Base-by-base conservation (phyloP, 1,140 invertebrate genomes). In the Conus ventricosus region DNA sequence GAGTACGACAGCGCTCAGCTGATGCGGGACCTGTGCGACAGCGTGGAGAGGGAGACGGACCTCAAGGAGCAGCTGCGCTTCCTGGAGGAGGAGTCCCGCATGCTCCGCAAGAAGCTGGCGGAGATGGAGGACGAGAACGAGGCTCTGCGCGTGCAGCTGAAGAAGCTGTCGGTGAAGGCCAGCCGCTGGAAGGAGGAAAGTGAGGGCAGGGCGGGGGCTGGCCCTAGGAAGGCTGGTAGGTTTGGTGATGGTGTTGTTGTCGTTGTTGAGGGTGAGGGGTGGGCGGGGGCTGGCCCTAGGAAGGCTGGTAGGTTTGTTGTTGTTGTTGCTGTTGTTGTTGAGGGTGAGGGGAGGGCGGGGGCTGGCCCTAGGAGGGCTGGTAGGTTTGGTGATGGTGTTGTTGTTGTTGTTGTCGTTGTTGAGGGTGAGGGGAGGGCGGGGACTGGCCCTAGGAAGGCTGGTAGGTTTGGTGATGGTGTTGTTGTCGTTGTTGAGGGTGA, bases 61-160 rank as follows among this genome's bases (percentile, higher is more conserved):
- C 95, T 99, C 0, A 96, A 98, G 90, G 98, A 99, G 94, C 98
- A 99, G 94, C 94, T 99, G 13, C 97, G 97, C 89, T 98, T 98
- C 95, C 97, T 98, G 54, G 98, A 98, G 95, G 98, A 98, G 95
- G 98, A 99, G 96, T 97, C 97, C 93, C 97, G 96, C 94, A 96
- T 92, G 86, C 90, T 98, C 93, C 96, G 97, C 95, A 98, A 97
- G 96, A 98, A 98, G 96, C 96, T 97, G 91, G 97, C 97, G 90
- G 96, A 97, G 90, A 96, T 98, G 93, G 98, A 99, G 96, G 97
- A 98, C 95, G 98, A 99, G 96, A 98, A 98, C 96, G 98, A 99
- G 95, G 97, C 97, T 88, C 96, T 99, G 95, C 97, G 97, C 94
- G 96, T 98, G 95, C 98, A 98, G 96, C 96, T 99, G 93, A 98